Conservation (phyloP, 2,113 vertebrate genomes). For the Corythaeola cristata region DNA sequence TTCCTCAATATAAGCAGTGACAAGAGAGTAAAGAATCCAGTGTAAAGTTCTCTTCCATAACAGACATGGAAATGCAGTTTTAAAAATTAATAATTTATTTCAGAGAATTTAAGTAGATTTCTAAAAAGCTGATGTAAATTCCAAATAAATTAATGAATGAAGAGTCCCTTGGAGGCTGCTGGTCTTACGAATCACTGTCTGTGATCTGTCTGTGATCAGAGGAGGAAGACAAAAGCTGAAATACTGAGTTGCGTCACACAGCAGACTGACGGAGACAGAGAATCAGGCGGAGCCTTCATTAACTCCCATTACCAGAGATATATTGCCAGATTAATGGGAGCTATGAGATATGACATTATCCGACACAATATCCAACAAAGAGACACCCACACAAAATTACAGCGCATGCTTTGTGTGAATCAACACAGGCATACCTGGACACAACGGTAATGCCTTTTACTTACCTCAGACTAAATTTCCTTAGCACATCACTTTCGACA, state of each 20-base stretch:
- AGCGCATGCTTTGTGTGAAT: conserved; percentile 5
- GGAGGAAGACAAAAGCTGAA: not conserved
- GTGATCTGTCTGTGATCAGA: not conserved
- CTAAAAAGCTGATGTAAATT: not conserved
- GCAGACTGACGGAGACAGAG: not conserved
- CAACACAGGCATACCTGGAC: conserved; percentile 39
- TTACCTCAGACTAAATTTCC: not conserved
- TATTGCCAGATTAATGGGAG: not conserved
- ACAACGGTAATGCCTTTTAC: not conserved
- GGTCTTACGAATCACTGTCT: rapidly evolving
- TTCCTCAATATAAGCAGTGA: not conserved
- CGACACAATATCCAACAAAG: not conserved
- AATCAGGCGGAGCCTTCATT: not conserved
- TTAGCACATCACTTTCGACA: conserved; percentile 28
- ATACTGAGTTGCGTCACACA: not conserved
- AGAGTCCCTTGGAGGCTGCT: not conserved
- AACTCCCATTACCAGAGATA: not conserved
- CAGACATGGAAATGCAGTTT: not conserved
- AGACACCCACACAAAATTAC: conserved; percentile 39
- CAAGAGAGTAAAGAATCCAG: not conserved
- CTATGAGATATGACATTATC: not conserved
- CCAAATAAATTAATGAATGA: not conserved
- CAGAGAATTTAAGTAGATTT: not conserved
- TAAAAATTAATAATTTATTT: not conserved
- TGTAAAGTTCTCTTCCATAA: not conserved